Evolutionary conservation across 2,888 invertebrate genomes (phyloP).

Genomic region (Hirudinaria manillensis): DNA sequence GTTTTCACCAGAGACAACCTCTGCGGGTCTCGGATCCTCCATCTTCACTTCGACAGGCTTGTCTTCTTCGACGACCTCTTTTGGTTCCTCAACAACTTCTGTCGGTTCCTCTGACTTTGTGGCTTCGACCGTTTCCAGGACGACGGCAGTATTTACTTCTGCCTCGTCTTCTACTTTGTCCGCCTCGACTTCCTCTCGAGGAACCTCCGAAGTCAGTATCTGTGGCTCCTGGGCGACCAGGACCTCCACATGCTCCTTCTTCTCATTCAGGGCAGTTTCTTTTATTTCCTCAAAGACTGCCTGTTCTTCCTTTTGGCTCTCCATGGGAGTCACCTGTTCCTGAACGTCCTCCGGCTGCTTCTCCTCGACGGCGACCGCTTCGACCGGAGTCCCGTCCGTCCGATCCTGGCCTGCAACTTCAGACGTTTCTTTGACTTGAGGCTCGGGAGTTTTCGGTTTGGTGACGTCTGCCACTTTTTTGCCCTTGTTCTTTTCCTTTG

Average conservation of each 20-base stretch:
- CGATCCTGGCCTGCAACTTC: neutral
- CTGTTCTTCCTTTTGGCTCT: neutral
- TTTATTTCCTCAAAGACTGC: neutral
- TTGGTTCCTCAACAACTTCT: neutral
- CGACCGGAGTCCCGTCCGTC: too few species aligned
- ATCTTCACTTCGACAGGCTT: neutral
- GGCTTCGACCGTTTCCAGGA: neutral
- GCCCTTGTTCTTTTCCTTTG: neutral
- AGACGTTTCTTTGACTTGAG: neutral
- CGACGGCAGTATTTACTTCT: neutral
- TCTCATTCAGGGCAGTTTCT: neutral
- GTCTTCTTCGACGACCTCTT: neutral
- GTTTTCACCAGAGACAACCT: too few species aligned
- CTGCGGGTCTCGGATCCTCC: too few species aligned
- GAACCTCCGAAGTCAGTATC: neutral
- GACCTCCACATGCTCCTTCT: neutral
- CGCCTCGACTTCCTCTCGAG: neutral
- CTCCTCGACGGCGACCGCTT: neutral
- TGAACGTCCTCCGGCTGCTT: neutral
- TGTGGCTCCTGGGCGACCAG: neutral
- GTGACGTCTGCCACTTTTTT: neutral
- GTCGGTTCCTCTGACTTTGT: neutral
- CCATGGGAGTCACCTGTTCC: neutral
- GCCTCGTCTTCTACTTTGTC: neutral
- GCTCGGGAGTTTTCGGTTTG: neutral